Conservation (phyloP, 2,888 invertebrate genomes). For the Deilephila porcellus region DNA sequence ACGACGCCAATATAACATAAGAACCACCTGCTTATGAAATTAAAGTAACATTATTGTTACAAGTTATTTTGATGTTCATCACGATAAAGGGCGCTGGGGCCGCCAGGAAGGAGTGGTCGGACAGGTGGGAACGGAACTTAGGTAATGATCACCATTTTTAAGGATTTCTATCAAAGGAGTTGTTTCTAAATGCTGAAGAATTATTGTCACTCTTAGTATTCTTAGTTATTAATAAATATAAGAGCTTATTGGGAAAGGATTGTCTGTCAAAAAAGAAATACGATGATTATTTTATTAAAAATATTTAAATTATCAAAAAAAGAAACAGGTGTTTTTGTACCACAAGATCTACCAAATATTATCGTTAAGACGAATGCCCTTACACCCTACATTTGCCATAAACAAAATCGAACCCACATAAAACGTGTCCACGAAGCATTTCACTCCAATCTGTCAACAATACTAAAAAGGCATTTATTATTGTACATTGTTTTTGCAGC, state of each 20-base stretch:
- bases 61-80: constrained; percentile 23
- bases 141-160: not conserved
- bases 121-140: not conserved
- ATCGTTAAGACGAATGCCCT: not conserved
- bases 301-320: too few species aligned
- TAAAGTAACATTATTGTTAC: constrained; percentile 26
- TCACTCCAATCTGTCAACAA: constrained; percentile 22
- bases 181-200: too few species aligned
- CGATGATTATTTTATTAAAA: too few species aligned
- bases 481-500: constrained; percentile 33
- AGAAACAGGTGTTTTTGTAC: too few species aligned
- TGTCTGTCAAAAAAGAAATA: too few species aligned
- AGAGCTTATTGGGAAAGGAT: too few species aligned
- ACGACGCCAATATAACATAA: constrained; percentile 10
- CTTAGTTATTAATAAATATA: not conserved
- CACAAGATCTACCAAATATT: too few species aligned
- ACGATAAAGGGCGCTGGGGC: constrained; percentile 10
- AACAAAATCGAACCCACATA: not conserved
- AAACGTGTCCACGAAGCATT: not conserved
- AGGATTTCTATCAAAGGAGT: not conserved
- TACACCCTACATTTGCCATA: not conserved
- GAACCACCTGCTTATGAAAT: constrained; percentile 22
- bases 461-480: constrained; percentile 25
- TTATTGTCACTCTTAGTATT: not conserved
- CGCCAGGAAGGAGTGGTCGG: not conserved